phyloP scores from a whole-genome alignment of 1,140 invertebrate genomes.

The Drosophila funebris region DNA sequence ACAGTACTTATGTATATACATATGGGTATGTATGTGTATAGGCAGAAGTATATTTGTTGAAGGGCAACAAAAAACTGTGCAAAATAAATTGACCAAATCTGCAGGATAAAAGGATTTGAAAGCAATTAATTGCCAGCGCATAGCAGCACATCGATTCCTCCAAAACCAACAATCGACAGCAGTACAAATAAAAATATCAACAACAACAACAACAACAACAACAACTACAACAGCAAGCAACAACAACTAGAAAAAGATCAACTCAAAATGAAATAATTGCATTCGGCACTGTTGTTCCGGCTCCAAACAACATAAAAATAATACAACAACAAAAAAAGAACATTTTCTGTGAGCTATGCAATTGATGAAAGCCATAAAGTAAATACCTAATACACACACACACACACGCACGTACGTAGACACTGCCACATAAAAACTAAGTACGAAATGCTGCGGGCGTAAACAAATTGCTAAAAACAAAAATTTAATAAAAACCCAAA shows the following conservation, averaged over 20 bases:
- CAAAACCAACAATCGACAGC: constrained; percentile 17
- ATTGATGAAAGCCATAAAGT: constrained; percentile 54
- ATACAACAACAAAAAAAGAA: constrained; percentile 10
- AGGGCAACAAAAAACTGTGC: constrained; percentile 55
- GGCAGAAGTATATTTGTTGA: constrained; percentile 33
- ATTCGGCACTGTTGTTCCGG: constrained; percentile 18
- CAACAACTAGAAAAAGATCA: constrained; percentile 27
- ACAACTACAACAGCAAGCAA: constrained; percentile 3
- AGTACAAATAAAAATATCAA: constrained; percentile 4
- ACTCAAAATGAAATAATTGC: constrained; percentile 30
- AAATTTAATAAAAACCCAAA: constrained; percentile 20
- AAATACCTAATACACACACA: constrained; percentile 31
- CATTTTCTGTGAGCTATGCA: constrained; percentile 22
- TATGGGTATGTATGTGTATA: background rate
- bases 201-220: constrained; percentile 2
- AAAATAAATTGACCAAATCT: constrained; percentile 81
- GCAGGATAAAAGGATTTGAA: constrained; percentile 81
- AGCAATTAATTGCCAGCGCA: constrained; percentile 76
- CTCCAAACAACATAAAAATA: constrained; percentile 3
- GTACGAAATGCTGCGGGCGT: constrained; percentile 12
- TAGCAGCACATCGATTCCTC: constrained; percentile 46
- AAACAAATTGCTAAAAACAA: constrained; percentile 20
- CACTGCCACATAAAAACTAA: background rate
- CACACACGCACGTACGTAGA: background rate
- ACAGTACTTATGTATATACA: background rate